Conservation (phyloP, 1,140 invertebrate species). For the roundworm (Caenorhabditis elegans) region DNA sequence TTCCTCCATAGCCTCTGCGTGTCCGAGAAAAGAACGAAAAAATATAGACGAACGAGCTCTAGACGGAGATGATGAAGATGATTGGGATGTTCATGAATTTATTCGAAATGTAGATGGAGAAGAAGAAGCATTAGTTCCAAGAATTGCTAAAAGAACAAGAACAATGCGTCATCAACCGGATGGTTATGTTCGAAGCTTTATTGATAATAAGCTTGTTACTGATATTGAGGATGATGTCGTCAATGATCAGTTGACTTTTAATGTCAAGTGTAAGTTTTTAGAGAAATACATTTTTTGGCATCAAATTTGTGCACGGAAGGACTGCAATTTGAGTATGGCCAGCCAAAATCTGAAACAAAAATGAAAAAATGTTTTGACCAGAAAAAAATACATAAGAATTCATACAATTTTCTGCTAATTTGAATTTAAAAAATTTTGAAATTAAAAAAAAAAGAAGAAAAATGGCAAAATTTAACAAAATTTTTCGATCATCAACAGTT, state of each 20-base stretch:
- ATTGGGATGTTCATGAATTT: constrained; percentile 23
- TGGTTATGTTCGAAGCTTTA: constrained; percentile 51
- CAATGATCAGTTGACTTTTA: constrained; percentile 36
- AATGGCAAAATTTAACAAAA: too few relatives aligned
- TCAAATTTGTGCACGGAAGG: too few relatives aligned
- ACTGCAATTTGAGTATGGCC: too few relatives aligned
- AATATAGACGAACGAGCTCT: background rate
- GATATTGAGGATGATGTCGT: constrained; percentile 46
- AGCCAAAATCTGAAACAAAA: too few relatives aligned
- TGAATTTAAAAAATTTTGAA: too few relatives aligned
- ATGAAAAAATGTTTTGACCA: too few relatives aligned
- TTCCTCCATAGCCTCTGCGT: background rate
- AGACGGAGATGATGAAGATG: background rate
- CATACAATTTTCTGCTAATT: too few relatives aligned
- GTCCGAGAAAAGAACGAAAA: background rate
- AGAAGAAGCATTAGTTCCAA: constrained; percentile 4
- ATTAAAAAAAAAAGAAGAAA: too few relatives aligned
- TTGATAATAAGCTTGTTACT: constrained; percentile 48
- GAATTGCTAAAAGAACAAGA: constrained; percentile 41
- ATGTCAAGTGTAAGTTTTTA: constrained; percentile 28
- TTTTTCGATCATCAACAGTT: too few relatives aligned
- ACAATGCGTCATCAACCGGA: constrained; percentile 51
- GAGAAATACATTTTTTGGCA: too few relatives aligned
- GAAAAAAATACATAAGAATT: too few relatives aligned
- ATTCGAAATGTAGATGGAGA: background rate